A percentile compares a stretch with the other conserved stretches of the same genome.
Evolutionary conservation across 2,797 vertebrate genomes (phyloP).

Genomic region (Crenichthys baileyi): DNA sequence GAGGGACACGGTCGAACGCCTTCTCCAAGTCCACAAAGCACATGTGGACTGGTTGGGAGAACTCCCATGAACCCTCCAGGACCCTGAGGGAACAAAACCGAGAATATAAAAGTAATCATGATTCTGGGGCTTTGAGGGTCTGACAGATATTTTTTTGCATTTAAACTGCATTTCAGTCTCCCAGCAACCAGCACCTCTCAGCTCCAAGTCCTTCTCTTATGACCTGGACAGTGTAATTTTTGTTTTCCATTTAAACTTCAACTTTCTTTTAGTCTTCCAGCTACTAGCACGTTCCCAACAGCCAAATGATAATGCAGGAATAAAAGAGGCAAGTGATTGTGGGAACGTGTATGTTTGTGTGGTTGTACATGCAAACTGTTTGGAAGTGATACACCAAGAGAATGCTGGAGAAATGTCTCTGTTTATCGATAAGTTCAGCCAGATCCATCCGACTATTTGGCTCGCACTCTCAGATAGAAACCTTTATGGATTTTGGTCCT

Average conservation of each 20-base stretch:
- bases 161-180: background rate
- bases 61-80: too few relatives aligned
- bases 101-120: too few relatives aligned
- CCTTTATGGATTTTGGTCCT: constrained; percentile 52
- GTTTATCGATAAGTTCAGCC: constrained; percentile 40
- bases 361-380: constrained; percentile 27
- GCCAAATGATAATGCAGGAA: background rate
- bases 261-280: background rate
- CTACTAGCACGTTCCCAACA: background rate
- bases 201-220: background rate
- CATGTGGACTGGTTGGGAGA: too few relatives aligned
- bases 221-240: background rate
- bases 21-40: too few relatives aligned
- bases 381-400: constrained; percentile 16
- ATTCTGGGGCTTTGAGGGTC: too few relatives aligned
- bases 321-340: background rate
- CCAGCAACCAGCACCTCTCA: background rate
- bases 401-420: constrained; percentile 16
- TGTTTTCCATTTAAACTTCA: background rate
- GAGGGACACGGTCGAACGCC: too few relatives aligned
- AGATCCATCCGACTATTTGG: constrained; percentile 36
- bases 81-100: too few relatives aligned
- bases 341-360: constrained; percentile 14
- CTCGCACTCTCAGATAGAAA: constrained; percentile 46
- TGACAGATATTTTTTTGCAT: too few relatives aligned